A percentile compares a stretch with the other conserved stretches of the same genome.
These are phyloP conservation scores for Piprites chloris DNA, from an alignment of 2,113 vertebrate genomes.

Conservation along the genomic window DNA sequence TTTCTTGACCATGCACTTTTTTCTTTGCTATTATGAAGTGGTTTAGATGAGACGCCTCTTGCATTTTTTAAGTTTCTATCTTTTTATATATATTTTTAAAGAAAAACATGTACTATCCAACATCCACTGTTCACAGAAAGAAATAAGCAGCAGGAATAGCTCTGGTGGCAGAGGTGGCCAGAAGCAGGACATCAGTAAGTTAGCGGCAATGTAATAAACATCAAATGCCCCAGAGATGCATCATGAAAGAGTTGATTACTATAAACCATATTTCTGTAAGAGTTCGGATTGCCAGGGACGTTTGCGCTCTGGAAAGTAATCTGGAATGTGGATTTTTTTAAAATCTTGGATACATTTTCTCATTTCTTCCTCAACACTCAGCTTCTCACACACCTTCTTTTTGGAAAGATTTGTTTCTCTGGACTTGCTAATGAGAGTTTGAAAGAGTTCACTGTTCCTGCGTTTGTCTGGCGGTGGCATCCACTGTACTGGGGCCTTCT, in stretches of 20 bases:
- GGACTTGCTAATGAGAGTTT: slow-evolving; percentile 86
- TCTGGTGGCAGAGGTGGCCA: slow-evolving; percentile 49
- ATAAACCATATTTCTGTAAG: slow-evolving; percentile 87
- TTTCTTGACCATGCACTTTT: slow-evolving; percentile 72
- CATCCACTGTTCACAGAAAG: slow-evolving; percentile 70
- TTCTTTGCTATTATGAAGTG: slow-evolving; percentile 54
- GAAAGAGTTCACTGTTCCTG: slow-evolving; percentile 91
- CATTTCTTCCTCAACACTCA: slow-evolving; percentile 88
- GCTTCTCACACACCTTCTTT: slow-evolving; percentile 85
- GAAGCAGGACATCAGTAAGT: slow-evolving; percentile 46
- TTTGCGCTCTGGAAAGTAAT: slow-evolving; percentile 86
- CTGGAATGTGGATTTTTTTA: slow-evolving; percentile 87
- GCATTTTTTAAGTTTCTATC: slow-evolving; percentile 8
- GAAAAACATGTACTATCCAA: slow-evolving; percentile 64
- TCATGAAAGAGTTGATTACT: slow-evolving; percentile 42
- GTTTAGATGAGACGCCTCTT: slow-evolving; percentile 42
- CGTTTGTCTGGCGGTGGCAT: slow-evolving; percentile 85
- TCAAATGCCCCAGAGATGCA: background rate
- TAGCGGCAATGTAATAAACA: slow-evolving; percentile 63
- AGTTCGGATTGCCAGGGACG: slow-evolving; percentile 90
- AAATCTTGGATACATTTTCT: slow-evolving; percentile 91
- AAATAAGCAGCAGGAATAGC: slow-evolving; percentile 70
- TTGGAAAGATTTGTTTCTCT: slow-evolving; percentile 83
- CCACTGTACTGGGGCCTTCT: slow-evolving; percentile 83
- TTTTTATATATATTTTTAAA: slow-evolving; percentile 52